phyloP scores from a whole-genome alignment of 2,797 vertebrate genomes.

The Steatocranus sp. region DNA sequence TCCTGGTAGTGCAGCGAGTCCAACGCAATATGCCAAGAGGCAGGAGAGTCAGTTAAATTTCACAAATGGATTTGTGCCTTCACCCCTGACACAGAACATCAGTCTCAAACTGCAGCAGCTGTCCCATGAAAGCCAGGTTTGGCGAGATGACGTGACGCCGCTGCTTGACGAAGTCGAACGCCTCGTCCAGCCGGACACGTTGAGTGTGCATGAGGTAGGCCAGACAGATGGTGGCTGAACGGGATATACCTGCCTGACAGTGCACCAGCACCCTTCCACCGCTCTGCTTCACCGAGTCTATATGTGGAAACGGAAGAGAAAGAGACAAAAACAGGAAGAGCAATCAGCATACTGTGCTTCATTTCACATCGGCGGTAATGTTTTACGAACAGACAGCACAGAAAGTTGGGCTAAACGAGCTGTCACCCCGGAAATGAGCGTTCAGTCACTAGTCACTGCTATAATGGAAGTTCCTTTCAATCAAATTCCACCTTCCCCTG shows the following conservation, averaged over 20 bases:
- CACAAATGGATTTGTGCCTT: neutral
- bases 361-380: neutral
- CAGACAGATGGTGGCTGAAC: slow-evolving; percentile 87
- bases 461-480: neutral
- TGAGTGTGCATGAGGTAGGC: slow-evolving; percentile 85
- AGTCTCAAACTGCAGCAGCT: slow-evolving; percentile 85
- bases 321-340: slow-evolving; percentile 4
- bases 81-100: slow-evolving; percentile 80
- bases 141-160: slow-evolving; percentile 84
- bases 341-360: neutral
- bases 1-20: neutral
- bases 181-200: slow-evolving; percentile 80
- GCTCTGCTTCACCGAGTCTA: slow-evolving; percentile 82
- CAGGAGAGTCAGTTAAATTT: neutral
- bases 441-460: neutral
- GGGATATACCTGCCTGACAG: slow-evolving; percentile 87
- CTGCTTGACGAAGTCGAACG: slow-evolving; percentile 86
- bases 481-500: neutral
- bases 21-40: neutral
- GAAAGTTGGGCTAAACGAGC: neutral
- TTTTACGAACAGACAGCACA: neutral
- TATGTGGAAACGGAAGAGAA: slow-evolving; percentile 9
- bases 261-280: slow-evolving; percentile 87
- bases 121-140: slow-evolving; percentile 87
- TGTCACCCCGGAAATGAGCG: neutral